Conservation (phyloP, 2,888 invertebrate genomes). For the Acronicta leporina region DNA sequence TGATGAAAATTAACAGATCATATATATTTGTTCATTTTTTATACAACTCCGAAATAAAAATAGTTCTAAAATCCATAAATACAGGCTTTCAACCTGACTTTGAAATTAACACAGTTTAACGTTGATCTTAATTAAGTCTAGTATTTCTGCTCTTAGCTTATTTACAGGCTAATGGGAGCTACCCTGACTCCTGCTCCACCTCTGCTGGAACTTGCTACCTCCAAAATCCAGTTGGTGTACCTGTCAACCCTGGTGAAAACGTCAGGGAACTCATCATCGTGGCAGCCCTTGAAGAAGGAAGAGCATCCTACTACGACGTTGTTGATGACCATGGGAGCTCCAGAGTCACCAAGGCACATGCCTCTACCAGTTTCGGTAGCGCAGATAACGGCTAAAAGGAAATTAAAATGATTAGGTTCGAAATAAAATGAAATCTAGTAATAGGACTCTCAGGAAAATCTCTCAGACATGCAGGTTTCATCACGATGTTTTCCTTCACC, state of each 20-base stretch:
- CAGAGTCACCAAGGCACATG: slow-evolving; percentile 73
- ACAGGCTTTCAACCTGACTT: background rate
- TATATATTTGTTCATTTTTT: slow-evolving; percentile 13
- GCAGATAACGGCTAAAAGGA: slow-evolving; percentile 68
- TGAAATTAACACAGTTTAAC: background rate
- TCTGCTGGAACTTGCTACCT: slow-evolving; percentile 54
- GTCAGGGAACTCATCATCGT: slow-evolving; percentile 59
- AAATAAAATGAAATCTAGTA: too few relatives aligned
- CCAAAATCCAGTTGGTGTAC: slow-evolving; percentile 72
- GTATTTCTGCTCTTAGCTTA: background rate
- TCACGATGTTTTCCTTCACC: too few relatives aligned
- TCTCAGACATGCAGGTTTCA: too few relatives aligned
- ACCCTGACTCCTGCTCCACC: slow-evolving; percentile 30
- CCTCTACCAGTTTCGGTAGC: slow-evolving; percentile 61
- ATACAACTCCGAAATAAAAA: too few relatives aligned
- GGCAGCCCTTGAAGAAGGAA: slow-evolving; percentile 65
- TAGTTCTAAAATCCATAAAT: too few relatives aligned
- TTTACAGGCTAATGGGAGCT: slow-evolving; percentile 34
- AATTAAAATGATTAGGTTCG: background rate
- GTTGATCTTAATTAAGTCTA: too few relatives aligned
- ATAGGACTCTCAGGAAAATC: too few relatives aligned
- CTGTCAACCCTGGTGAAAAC: slow-evolving; percentile 70
- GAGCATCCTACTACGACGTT: slow-evolving; percentile 63
- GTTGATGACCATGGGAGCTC: slow-evolving; percentile 70
- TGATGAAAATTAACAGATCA: slow-evolving; percentile 28